Evolutionary conservation across 2,113 vertebrate species (phyloP).

Genomic region (Parotia lawesii): DNA sequence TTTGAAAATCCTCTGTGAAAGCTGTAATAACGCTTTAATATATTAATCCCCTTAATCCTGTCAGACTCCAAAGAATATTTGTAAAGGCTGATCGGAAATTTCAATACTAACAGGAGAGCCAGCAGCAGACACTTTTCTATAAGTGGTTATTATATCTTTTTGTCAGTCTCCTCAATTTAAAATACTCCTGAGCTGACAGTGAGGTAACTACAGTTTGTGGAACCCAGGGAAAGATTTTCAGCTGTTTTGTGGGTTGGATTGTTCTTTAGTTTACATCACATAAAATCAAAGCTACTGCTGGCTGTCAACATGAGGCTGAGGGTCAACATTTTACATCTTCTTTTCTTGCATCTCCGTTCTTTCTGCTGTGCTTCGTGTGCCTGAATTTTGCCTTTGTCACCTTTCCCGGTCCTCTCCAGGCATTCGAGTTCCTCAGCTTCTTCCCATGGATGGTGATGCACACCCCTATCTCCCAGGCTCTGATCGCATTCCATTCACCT

Average conservation of each 20-base stretch:
- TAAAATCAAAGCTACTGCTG: neutral
- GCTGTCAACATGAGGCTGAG: neutral
- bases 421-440: accelerated
- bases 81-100: slow-evolving; percentile 61
- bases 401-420: neutral
- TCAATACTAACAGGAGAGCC: slow-evolving; percentile 2
- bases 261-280: neutral
- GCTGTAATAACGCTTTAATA: slow-evolving; percentile 75
- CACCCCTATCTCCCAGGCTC: neutral
- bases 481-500: neutral
- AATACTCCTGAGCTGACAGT: neutral
- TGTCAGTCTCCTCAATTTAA: neutral
- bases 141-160: slow-evolving; percentile 20
- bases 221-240: neutral
- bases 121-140: neutral
- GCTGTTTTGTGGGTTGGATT: neutral
- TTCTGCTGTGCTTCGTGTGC: neutral
- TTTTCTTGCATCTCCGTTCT: neutral
- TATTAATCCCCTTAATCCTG: slow-evolving; percentile 79
- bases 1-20: slow-evolving; percentile 75
- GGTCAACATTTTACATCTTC: neutral
- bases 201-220: neutral
- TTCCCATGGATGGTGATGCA: neutral
- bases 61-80: slow-evolving; percentile 73
- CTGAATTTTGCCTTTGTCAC: neutral